Percentiles rank a stretch among this genome's conserved stretches.
These are phyloP conservation scores for Dolichallabes microphthalmus DNA, from an alignment of 2,113 vertebrate species.

Conservation along the genomic window DNA sequence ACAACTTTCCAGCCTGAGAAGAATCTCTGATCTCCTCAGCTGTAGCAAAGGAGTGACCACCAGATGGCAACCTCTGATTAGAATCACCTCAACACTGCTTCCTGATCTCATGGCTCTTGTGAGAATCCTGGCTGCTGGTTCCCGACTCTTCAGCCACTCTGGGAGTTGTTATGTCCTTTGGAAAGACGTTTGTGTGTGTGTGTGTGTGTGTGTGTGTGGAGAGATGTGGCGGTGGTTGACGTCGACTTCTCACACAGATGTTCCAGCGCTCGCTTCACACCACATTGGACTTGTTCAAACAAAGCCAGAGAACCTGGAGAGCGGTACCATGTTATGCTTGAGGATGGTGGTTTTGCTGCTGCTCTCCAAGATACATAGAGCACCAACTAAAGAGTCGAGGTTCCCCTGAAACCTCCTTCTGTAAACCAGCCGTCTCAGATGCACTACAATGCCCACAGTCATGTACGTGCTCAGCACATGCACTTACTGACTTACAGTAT, in stretches of 20 bases:
- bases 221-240: conserved; percentile 56
- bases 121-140: conserved; percentile 12
- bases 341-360: conserved; percentile 60
- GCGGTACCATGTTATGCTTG: conserved; percentile 66
- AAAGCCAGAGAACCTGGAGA: conserved; percentile 58
- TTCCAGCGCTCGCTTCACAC: conserved; percentile 56
- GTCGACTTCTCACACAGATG: conserved; percentile 58
- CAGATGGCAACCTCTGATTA: conserved; percentile 63
- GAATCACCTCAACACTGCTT: not conserved
- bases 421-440: conserved; percentile 21
- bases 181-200: conserved; percentile 37
- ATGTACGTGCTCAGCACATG: conserved; percentile 16
- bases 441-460: conserved; percentile 22
- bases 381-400: conserved; percentile 55
- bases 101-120: not conserved
- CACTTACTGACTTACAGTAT: not conserved
- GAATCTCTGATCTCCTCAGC: not conserved
- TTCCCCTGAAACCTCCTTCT: conserved; percentile 40
- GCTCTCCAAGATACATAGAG: conserved; percentile 66
- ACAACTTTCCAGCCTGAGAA: not conserved
- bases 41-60: conserved; percentile 43
- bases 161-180: conserved; percentile 45
- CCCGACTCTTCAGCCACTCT: conserved; percentile 18
- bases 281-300: conserved; percentile 67
- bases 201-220: conserved; percentile 33